These are phyloP conservation scores for Trichopria drosophilae DNA, from an alignment of 2,888 invertebrate species.

Conservation along the genomic window DNA sequence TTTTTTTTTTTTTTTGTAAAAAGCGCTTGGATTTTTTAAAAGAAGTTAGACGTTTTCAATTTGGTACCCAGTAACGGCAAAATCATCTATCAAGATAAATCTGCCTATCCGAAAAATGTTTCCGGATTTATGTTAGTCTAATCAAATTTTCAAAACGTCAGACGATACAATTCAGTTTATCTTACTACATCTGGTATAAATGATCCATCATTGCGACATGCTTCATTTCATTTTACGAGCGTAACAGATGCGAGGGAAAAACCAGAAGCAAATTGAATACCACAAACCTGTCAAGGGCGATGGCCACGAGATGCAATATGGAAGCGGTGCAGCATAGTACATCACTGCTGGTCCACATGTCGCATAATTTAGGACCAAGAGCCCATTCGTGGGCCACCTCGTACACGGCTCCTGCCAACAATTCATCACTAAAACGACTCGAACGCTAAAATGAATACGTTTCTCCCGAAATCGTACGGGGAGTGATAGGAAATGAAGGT, in stretches of 20 bases:
- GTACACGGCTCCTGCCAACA: slow-evolving; percentile 69
- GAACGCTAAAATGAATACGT: neutral
- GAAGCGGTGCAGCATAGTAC: slow-evolving; percentile 88
- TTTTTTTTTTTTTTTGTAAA: too few relatives aligned
- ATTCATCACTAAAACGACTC: slow-evolving; percentile 44
- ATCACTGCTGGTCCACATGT: slow-evolving; percentile 93
- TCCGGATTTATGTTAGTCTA: too few relatives aligned
- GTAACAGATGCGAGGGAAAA: neutral
- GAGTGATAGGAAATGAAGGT: slow-evolving; percentile 1
- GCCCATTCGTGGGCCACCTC: slow-evolving; percentile 82
- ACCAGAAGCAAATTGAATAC: neutral
- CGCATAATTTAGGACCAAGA: slow-evolving; percentile 84
- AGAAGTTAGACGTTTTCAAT: too few relatives aligned
- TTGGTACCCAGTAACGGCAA: too few relatives aligned
- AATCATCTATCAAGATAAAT: too few relatives aligned
- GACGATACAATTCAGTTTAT: too few relatives aligned
- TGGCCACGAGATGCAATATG: slow-evolving; percentile 79
- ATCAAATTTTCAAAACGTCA: too few relatives aligned
- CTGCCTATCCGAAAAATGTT: too few relatives aligned
- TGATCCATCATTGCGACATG: too few relatives aligned
- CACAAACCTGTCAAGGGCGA: slow-evolving; percentile 78
- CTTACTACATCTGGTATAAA: too few relatives aligned
- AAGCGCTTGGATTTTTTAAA: too few relatives aligned
- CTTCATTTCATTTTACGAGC: too few relatives aligned
- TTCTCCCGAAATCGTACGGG: neutral